Conservation (phyloP, 2,888 invertebrate genomes). For the Petrolisthes cinctipes region DNA sequence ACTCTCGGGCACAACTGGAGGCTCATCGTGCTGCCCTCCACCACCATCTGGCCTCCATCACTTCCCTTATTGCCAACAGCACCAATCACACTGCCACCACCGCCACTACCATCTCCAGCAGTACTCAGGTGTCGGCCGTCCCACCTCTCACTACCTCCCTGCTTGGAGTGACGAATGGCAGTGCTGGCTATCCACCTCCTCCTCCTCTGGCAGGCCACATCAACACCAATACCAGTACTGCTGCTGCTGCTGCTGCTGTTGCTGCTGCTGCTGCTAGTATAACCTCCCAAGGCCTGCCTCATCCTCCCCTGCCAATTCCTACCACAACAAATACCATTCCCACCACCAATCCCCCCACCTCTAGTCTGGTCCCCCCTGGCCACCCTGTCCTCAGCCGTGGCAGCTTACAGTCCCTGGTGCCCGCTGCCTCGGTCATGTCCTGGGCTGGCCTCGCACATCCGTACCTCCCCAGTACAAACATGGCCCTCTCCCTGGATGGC, state of each 20-base stretch:
- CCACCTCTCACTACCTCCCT: conserved; percentile 28
- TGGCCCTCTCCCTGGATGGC: conserved; percentile 54
- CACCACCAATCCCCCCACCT: conserved; percentile 8
- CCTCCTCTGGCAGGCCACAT: conserved; percentile 4
- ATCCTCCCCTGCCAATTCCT: conserved; percentile 33
- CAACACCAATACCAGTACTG: conserved; percentile 31
- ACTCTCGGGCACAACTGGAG: conserved; percentile 60
- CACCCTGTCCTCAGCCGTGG: conserved; percentile 50
- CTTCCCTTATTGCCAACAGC: conserved; percentile 48
- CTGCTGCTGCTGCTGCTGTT: conserved; percentile 23
- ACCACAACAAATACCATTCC: conserved; percentile 1
- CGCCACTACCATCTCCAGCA: neutral
- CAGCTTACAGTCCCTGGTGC: conserved; percentile 48
- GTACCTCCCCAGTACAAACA: conserved; percentile 60
- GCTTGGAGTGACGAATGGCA: conserved; percentile 29
- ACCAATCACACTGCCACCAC: conserved; percentile 38
- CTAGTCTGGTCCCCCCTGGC: conserved; percentile 21
- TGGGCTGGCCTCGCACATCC: conserved; percentile 59
- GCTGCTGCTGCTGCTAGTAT: conserved; percentile 41
- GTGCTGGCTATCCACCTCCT: conserved; percentile 11
- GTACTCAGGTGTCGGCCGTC: neutral
- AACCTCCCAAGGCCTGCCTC: conserved; percentile 29
- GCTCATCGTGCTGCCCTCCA: conserved; percentile 61
- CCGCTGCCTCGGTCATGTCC: conserved; percentile 56
- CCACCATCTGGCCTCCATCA: conserved; percentile 59